Evolutionary conservation across 2,888 invertebrate species (phyloP).

Genomic region (Stenodera caucasica): DNA sequence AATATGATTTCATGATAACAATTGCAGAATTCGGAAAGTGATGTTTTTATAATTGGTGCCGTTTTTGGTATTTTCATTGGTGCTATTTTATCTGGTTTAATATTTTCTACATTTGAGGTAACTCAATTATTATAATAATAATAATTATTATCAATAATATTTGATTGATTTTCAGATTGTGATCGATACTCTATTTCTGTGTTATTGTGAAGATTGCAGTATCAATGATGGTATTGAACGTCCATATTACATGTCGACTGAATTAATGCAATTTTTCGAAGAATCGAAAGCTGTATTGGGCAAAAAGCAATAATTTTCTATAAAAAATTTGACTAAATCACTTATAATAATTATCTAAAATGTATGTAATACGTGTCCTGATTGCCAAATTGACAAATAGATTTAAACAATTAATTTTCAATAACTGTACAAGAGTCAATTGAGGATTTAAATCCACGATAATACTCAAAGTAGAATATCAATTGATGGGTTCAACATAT

Average conservation of each 20-base stretch:
- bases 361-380: no score
- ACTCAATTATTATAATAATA: no score
- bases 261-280: conserved; percentile 25
- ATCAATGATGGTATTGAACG: conserved; percentile 21
- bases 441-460: no score
- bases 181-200: conserved; percentile 21
- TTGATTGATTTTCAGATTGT: conserved; percentile 13
- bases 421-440: no score
- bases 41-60: neutral
- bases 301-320: neutral
- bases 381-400: no score
- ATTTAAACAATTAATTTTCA: no score
- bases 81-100: neutral
- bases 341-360: no score
- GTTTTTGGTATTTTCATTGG: neutral
- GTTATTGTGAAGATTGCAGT: conserved; percentile 22
- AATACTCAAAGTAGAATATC: no score
- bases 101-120: neutral
- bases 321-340: no score
- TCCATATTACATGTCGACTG: conserved; percentile 22
- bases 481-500: no score
- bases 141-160: neutral
- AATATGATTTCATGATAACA: no score
- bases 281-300: conserved; percentile 11
- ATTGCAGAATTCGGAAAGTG: neutral